Conservation (phyloP, 2,797 vertebrate genomes). For the Sternotherus odoratus region DNA sequence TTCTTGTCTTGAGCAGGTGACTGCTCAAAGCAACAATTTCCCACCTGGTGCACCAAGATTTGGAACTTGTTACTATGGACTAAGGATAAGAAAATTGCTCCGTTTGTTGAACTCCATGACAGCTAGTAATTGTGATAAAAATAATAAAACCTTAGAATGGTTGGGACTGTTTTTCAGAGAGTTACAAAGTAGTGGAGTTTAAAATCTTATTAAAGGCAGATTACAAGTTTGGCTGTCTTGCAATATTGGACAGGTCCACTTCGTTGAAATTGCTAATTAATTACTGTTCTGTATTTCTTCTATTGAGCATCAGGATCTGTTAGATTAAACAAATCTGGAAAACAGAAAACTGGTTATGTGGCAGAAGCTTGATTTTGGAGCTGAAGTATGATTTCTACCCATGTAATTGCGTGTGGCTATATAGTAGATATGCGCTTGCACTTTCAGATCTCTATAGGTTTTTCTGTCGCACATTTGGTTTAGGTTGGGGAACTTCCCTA, state of each 20-base stretch:
- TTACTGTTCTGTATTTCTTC: conserved; percentile 45
- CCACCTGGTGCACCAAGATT: not conserved
- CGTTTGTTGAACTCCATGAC: conserved; percentile 41
- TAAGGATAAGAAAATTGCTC: conserved; percentile 46
- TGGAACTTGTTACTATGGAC: conserved; percentile 18
- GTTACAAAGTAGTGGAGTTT: conserved; percentile 39
- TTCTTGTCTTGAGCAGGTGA: not conserved
- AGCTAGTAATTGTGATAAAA: conserved; percentile 54
- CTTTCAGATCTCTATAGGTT: conserved; percentile 61
- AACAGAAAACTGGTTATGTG: conserved; percentile 22
- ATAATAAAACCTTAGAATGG: not conserved
- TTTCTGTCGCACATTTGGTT: conserved; percentile 51
- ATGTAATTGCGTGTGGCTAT: not conserved
- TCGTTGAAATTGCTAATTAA: conserved; percentile 67
- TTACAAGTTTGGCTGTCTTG: not conserved
- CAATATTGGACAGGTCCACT: conserved; percentile 6
- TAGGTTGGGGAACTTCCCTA: conserved; percentile 70
- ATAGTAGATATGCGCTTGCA: conserved; percentile 42
- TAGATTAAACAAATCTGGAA: conserved; percentile 26
- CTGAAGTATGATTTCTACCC: conserved; percentile 56
- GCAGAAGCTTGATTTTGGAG: conserved; percentile 34
- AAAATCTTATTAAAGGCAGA: conserved; percentile 42
- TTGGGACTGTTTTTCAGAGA: not conserved
- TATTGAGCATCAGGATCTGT: conserved; percentile 30
- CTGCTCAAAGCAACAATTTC: conserved; percentile 33